Base-by-base conservation (phyloP, 92 coral and sea anemone species). In the Phenganax stokvisi region DNA sequence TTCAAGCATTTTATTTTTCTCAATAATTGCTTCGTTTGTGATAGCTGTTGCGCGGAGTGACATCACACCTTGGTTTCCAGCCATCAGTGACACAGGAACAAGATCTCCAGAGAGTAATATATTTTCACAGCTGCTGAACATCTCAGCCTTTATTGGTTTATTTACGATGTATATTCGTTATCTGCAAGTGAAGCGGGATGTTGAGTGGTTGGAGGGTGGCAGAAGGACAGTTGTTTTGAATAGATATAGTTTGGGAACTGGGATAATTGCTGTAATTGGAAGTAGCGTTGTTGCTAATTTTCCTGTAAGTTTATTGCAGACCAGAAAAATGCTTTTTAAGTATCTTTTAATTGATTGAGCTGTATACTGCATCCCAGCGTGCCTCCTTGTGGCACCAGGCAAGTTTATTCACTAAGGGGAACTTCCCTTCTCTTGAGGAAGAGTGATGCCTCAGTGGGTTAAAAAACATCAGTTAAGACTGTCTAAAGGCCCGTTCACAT, bases 161-260 rank as follows among this genome's bases (percentile, higher is more conserved):
- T 28, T 90, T 13, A 84, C 87, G 12, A 66, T 90, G 12, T 88
- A 88, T 64, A 88, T 94, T 15, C 79, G 98, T 6, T 92, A 83
- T 61, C 85, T 94, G 9, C 98, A 94, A 82, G 78, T 94, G 37
- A 87, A 88, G 70, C 96, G 91, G n/a, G 98, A 94, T 71, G 92
- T 91, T 0, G 97, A 94, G 56, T 92, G 92, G 96, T 86, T 90
- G 62, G 97, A 94, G 31, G 90, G 77, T 16, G 91, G 89, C 81
- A 73, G 90, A 47, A 85, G 85, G 29, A 61, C 74, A 37, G 78
- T 94, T 15, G 71, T 87, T 11, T 89, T 94, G 12, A 94, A 94
- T 86, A 86, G 85, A 57, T 82, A 84, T 8, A 87, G 91, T 29
- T 51, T 92, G 77, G 59, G 72, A 8, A 69, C 86, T 54, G 98